These are phyloP conservation scores for Cinclus mexicanus DNA, from an alignment of 2,113 vertebrate genomes.

Conservation along the genomic window DNA sequence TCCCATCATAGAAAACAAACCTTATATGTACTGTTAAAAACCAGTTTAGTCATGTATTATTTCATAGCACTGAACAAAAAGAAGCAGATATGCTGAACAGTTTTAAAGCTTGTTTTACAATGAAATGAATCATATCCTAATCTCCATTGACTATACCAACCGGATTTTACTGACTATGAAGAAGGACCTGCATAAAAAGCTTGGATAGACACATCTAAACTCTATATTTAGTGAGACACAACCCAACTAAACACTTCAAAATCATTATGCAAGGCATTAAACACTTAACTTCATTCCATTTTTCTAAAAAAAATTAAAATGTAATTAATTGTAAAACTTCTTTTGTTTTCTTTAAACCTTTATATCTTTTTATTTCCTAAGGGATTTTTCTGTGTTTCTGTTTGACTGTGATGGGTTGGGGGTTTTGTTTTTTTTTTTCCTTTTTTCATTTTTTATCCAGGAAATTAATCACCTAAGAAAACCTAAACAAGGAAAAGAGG, in stretches of 20 bases:
- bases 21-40: neutral
- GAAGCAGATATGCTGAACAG: neutral
- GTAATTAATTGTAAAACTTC: neutral
- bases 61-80: neutral
- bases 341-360: neutral
- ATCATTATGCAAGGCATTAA: neutral
- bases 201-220: neutral
- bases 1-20: neutral
- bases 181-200: neutral
- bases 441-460: neutral
- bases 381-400: fast-evolving
- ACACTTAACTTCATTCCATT: neutral
- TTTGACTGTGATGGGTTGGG: neutral
- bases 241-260: neutral
- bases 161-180: neutral
- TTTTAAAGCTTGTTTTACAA: neutral
- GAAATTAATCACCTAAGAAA: neutral
- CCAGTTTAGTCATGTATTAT: neutral
- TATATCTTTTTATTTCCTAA: neutral
- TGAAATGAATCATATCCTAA: neutral
- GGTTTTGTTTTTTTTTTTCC: no score
- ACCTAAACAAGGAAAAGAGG: neutral
- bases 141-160: neutral
- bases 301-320: neutral
- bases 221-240: neutral